Evolutionary conservation across 2,888 invertebrate genomes (phyloP).

Genomic region (Rotaria macrura): DNA sequence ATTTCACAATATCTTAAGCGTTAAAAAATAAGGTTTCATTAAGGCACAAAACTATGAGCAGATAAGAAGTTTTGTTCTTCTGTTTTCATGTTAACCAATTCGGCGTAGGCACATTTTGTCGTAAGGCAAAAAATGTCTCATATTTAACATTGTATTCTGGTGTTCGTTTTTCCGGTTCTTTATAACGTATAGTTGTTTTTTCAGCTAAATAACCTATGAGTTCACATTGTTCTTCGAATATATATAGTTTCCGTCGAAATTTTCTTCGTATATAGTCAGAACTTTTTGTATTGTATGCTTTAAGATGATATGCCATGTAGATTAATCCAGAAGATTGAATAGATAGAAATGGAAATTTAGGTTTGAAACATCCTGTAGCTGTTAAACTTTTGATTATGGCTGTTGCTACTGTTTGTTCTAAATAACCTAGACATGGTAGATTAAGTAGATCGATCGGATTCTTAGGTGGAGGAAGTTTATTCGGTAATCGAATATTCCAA

Average conservation of each 20-base stretch:
- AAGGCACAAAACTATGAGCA: not conserved
- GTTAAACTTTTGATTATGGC: conserved; percentile 46
- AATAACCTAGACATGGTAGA: conserved; percentile 49
- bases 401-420: conserved; percentile 48
- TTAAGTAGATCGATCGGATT: conserved; percentile 41
- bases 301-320: conserved; percentile 49
- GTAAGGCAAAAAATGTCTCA: conserved; percentile 40
- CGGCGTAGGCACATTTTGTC: conserved; percentile 28
- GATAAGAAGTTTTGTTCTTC: too few relatives aligned
- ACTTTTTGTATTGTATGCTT: conserved; percentile 50
- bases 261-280: conserved; percentile 48
- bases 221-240: conserved; percentile 48
- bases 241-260: conserved; percentile 46
- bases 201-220: conserved; percentile 48
- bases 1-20: not conserved
- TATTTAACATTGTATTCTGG: conserved; percentile 47
- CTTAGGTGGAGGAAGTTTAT: conserved; percentile 48
- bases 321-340: conserved; percentile 45
- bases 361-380: conserved; percentile 47
- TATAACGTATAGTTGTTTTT: conserved; percentile 47
- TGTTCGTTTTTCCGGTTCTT: conserved; percentile 44
- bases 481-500: conserved; percentile 44
- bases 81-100: conserved; percentile 27
- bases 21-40: not conserved
- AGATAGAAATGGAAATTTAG: conserved; percentile 49